Percentiles rank a stretch among this genome's conserved stretches.
Evolutionary conservation across 1,140 invertebrate genomes (phyloP).

Genomic region (Pogonomyrmex barbatus): DNA sequence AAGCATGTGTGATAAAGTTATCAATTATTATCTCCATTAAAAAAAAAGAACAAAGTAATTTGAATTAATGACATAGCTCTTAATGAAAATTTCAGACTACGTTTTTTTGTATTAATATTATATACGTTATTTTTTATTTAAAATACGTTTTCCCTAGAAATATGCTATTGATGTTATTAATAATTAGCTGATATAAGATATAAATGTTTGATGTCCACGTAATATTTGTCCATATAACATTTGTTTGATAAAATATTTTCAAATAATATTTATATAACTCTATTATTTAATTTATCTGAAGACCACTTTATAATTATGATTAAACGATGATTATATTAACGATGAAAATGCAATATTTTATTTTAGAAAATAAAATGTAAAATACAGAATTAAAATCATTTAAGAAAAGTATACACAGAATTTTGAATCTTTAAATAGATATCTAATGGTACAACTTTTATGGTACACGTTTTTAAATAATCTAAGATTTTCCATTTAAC

Average conservation of each 20-base stretch:
- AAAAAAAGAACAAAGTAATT: neutral
- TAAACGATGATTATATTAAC: no score
- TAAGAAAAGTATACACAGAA: neutral
- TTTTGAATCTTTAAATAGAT: neutral
- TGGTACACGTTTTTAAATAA: neutral
- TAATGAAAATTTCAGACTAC: neutral
- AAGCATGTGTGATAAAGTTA: conserved; percentile 25
- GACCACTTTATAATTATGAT: conserved; percentile 20
- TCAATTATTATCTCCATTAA: neutral
- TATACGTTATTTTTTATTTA: neutral
- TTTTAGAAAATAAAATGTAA: neutral
- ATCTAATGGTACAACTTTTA: neutral
- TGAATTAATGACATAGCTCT: neutral
- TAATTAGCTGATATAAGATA: neutral
- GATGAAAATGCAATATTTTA: conserved; percentile 10
- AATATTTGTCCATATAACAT: no score
- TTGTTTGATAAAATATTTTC: conserved; percentile 14
- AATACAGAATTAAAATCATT: no score
- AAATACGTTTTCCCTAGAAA: conserved; percentile 40
- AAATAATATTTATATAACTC: neutral
- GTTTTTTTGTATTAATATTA: neutral
- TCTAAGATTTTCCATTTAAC: neutral
- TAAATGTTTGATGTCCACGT: neutral
- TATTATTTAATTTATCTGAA: neutral
- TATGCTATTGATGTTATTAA: conserved; percentile 40